phyloP scores from a whole-genome alignment of 2,888 invertebrate species.

The Sinohyriopsis cumingii region DNA sequence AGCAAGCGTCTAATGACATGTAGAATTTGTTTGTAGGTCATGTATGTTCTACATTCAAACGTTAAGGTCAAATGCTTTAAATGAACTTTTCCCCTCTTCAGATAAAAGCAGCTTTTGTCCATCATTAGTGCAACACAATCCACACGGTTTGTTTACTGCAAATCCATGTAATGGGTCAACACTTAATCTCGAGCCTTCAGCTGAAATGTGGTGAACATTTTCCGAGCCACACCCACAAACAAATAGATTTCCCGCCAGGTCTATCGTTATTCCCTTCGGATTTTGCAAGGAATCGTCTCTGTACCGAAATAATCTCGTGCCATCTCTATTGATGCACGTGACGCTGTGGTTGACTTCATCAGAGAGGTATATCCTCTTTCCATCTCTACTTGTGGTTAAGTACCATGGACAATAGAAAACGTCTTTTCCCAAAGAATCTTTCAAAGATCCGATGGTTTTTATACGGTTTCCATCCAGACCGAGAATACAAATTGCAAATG shows the following conservation, averaged over 20 bases:
- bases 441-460: slow-evolving; percentile 33
- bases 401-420: slow-evolving; percentile 35
- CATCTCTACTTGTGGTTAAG: slow-evolving; percentile 31
- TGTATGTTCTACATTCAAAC: no score
- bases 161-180: no score
- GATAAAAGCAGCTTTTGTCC: no score
- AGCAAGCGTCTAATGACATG: no score
- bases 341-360: slow-evolving; percentile 29
- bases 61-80: no score
- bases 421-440: slow-evolving; percentile 38
- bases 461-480: slow-evolving; percentile 32
- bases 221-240: slow-evolving; percentile 41
- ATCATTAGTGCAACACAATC: no score
- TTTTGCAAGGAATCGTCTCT: slow-evolving; percentile 28
- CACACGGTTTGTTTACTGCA: no score
- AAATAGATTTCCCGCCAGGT: slow-evolving; percentile 34
- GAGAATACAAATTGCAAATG: slow-evolving; percentile 9
- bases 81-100: no score
- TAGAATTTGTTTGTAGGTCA: no score
- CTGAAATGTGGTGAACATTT: slow-evolving; percentile 25
- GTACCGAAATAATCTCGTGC: slow-evolving; percentile 35
- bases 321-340: slow-evolving; percentile 40
- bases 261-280: slow-evolving; percentile 32
- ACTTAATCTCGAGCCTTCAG: no score
- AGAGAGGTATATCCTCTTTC: slow-evolving; percentile 37